Percentiles rank a stretch among this genome's conserved stretches.
Conservation (phyloP, 2,888 invertebrate genomes). For the Zygaena filipendulae region DNA sequence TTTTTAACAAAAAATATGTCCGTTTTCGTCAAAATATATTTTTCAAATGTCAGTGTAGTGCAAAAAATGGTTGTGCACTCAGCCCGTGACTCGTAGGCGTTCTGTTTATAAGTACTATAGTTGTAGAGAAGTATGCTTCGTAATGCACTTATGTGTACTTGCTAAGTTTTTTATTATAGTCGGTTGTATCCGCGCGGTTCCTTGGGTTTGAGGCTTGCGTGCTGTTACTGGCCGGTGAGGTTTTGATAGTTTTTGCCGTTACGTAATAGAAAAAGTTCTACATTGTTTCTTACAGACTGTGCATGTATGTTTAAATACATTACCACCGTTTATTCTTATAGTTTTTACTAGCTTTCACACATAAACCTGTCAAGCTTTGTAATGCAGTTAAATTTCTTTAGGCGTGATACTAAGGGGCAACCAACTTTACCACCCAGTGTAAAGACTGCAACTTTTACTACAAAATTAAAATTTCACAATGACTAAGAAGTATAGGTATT, state of each 20-base stretch:
- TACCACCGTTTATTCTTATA: no score
- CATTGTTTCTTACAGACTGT: no score
- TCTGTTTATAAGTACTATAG: slow-evolving; percentile 51
- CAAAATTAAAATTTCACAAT: no score
- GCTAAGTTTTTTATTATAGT: slow-evolving; percentile 66
- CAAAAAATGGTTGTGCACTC: slow-evolving; percentile 59
- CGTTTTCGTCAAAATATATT: slow-evolving; percentile 65
- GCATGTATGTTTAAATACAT: no score
- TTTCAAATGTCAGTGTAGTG: slow-evolving; percentile 58
- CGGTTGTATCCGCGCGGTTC: slow-evolving; percentile 55
- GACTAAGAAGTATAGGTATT: no score
- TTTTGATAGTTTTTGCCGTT: slow-evolving; percentile 52
- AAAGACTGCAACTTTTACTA: no score
- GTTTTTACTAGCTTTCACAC: no score
- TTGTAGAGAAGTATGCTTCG: slow-evolving; percentile 46
- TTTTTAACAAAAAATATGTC: slow-evolving; percentile 46
- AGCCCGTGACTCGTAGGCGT: slow-evolving; percentile 50
- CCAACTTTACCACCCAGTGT: no score
- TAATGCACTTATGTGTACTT: slow-evolving; percentile 66
- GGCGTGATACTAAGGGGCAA: no score
- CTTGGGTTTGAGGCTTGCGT: slow-evolving; percentile 45
- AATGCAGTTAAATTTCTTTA: no score
- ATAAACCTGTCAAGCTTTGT: no score
- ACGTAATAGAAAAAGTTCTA: no score
- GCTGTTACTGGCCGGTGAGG: slow-evolving; percentile 20